Base-by-base conservation (phyloP, 2,797 vertebrate genomes). In the Crypturellus tataupa region DNA sequence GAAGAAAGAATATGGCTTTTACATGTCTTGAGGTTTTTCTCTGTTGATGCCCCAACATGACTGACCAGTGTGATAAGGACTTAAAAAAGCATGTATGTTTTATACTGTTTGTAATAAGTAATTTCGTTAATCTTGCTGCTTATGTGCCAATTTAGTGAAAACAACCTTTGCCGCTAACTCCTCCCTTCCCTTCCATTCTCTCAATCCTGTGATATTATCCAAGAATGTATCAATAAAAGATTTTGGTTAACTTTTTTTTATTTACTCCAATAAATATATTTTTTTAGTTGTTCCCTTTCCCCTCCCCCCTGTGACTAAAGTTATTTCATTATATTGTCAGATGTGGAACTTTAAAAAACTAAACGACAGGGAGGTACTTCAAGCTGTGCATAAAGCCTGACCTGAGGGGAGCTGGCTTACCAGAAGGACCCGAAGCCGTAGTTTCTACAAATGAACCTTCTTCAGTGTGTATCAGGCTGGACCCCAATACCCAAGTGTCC, bases 71-170 rank as follows among this genome's bases (percentile, higher is more conserved):
- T 98, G 98, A 97, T 97, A 97, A 98, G 96, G 97, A 98, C 97
- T 98, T 98, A 77, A 70, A 97, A 97, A 98, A 99, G 99, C 99
- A 99, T 99, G 99, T 99, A 98, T 99, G 99, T 99, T 99, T 99
- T 99, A 97, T 99, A 99, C 99, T 98, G 99, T 99, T 99, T 99
- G 99, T 99, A 99, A 98, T 98, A 96, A 98, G 99, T 99, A 98
- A 98, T 99, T 98, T 98, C 98, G 98, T 99, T 99, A 98, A 98
- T 98, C 98, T 99, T 98, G 99, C 99, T 99, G 99, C 99, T 99
- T 99, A 98, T 98, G 99, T 99, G 99, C 99, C 98, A 98, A 99
- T 98, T 98, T 99, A 98, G 99, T 99, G 98, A 98, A 97, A 98
- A 97, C 98, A 80, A 98, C 96, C 98, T 98, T 97, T 97, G 97